A percentile compares a stretch with the other conserved stretches of the same genome.
Evolutionary conservation across 92 coral and sea anemone genomes (phyloP).

Genomic region (Montipora capitata): DNA sequence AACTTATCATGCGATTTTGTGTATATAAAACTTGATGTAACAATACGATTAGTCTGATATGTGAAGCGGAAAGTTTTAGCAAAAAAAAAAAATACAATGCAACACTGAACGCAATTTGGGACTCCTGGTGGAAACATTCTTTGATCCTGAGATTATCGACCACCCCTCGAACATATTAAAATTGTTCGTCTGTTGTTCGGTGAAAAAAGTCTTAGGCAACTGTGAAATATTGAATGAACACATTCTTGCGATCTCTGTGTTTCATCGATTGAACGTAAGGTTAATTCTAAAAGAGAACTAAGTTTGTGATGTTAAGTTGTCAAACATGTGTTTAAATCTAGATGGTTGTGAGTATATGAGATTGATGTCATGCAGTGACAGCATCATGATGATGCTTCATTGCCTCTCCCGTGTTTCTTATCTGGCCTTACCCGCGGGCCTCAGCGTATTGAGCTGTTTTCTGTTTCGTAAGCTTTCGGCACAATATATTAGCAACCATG

Average conservation of each 20-base stretch:
- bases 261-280: neutral
- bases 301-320: constrained; percentile 9
- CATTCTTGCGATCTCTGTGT: neutral
- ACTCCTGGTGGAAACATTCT: neutral
- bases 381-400: constrained; percentile 12
- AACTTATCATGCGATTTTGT: neutral
- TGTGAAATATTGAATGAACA: neutral
- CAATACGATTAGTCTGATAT: neutral
- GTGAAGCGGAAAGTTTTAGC: neutral
- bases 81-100: too few relatives aligned
- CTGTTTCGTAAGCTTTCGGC: too few relatives aligned
- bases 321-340: neutral
- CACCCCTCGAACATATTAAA: neutral
- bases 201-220: neutral
- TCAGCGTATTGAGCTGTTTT: too few relatives aligned
- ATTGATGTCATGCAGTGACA: constrained; percentile 27
- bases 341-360: neutral
- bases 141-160: constrained; percentile 16
- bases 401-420: neutral
- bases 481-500: too few relatives aligned
- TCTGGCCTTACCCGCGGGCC: too few relatives aligned
- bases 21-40: neutral
- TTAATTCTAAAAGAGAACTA: neutral
- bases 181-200: neutral
- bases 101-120: neutral